Conservation (phyloP, 2,888 invertebrate genomes). For the Spialia ferax region DNA sequence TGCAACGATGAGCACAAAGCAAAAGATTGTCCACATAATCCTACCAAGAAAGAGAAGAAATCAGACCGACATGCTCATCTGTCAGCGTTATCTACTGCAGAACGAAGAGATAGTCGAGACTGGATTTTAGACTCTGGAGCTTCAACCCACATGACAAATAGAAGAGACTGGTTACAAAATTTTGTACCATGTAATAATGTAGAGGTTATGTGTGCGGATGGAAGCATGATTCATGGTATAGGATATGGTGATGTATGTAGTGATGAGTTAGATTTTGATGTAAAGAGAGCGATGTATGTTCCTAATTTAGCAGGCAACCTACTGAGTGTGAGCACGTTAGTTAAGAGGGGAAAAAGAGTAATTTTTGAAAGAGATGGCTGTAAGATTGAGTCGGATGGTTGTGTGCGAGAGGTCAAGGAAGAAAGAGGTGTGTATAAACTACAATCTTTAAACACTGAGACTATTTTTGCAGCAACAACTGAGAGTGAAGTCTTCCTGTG, state of each 20-base stretch:
- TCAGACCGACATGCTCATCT: neutral
- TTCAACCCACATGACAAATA: neutral
- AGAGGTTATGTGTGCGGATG: neutral
- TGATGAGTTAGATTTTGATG: slow-evolving; percentile 2
- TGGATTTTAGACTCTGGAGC: neutral
- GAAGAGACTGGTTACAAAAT: slow-evolving; percentile 3
- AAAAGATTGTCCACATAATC: neutral
- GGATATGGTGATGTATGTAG: neutral
- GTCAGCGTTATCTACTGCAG: neutral
- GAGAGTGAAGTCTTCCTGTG: neutral
- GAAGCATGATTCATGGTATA: neutral
- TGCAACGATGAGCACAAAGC: neutral
- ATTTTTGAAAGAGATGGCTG: neutral
- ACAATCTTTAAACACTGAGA: neutral
- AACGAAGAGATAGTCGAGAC: neutral
- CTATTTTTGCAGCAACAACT: neutral
- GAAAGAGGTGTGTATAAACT: slow-evolving; percentile 4
- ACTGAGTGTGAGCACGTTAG: slow-evolving; percentile 4
- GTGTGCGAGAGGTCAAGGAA: neutral
- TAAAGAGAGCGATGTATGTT: slow-evolving; percentile 1
- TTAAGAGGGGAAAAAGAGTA: neutral
- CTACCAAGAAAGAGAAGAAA: neutral
- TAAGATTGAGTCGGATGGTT: slow-evolving; percentile 1
- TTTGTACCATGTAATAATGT: neutral
- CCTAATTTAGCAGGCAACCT: slow-evolving; percentile 1